Percentiles rank a stretch among this genome's conserved stretches.
Evolutionary conservation across 2,113 vertebrate genomes (phyloP).

Genomic region (Penelope pileata): DNA sequence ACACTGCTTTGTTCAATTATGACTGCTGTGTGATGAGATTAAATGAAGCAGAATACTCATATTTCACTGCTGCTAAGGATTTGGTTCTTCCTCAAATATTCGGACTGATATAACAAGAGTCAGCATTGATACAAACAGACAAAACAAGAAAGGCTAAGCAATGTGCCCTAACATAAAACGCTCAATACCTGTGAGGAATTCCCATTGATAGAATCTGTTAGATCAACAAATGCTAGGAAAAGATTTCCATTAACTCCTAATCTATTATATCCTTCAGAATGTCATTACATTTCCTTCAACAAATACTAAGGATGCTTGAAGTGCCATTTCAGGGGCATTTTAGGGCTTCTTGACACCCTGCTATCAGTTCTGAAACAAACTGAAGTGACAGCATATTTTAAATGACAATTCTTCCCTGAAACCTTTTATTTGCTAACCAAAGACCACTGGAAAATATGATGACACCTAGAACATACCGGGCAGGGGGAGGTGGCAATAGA

Average conservation of each 20-base stretch:
- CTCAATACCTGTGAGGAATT: neutral
- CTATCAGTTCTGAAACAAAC: neutral
- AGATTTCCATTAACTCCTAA: neutral
- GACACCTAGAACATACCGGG: neutral
- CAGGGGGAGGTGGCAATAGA: neutral
- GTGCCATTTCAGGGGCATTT: neutral
- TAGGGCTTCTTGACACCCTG: neutral
- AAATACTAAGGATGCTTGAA: neutral
- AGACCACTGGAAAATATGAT: neutral
- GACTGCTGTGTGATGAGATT: neutral
- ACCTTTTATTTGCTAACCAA: neutral
- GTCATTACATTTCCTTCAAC: neutral
- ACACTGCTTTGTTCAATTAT: neutral
- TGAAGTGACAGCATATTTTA: neutral
- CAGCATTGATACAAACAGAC: neutral
- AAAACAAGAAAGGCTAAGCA: neutral
- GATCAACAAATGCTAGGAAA: neutral
- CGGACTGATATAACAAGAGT: neutral
- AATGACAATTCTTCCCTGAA: neutral
- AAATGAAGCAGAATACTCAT: neutral
- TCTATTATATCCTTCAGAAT: neutral
- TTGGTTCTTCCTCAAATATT: neutral
- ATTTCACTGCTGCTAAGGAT: neutral
- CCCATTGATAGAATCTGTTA: neutral
- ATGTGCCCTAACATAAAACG: neutral